Evolutionary conservation across 2,113 vertebrate genomes (phyloP).

Genomic region (Ahaetulla prasina): DNA sequence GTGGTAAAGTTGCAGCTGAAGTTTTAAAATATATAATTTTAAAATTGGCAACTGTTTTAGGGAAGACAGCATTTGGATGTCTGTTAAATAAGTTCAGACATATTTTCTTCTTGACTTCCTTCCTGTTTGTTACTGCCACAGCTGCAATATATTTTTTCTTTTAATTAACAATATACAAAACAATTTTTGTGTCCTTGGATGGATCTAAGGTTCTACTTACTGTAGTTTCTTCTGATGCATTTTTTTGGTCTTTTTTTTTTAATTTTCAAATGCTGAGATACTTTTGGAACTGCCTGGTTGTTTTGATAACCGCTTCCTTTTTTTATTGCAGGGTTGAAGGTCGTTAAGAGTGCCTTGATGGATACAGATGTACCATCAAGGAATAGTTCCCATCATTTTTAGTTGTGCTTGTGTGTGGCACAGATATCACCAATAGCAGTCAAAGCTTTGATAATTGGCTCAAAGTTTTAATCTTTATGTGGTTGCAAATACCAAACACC

Average conservation of each 20-base stretch:
- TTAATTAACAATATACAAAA: neutral
- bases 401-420: neutral
- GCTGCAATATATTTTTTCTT: neutral
- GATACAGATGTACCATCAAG: neutral
- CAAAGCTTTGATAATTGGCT: neutral
- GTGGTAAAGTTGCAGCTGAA: neutral
- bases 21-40: neutral
- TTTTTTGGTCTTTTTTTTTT: neutral
- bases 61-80: neutral
- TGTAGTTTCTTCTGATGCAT: neutral
- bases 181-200: neutral
- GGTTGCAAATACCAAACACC: neutral
- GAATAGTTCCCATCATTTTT: neutral
- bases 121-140: neutral
- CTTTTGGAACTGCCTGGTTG: neutral
- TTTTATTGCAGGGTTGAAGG: neutral
- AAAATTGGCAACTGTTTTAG: neutral
- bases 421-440: neutral
- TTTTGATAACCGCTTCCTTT: neutral
- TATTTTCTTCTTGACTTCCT: neutral
- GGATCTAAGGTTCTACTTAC: neutral
- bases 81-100: neutral
- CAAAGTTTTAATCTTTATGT: neutral
- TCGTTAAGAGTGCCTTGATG: neutral
- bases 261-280: neutral